Conservation (phyloP, 2,797 vertebrate genomes). For the Atherinosoma microstoma region DNA sequence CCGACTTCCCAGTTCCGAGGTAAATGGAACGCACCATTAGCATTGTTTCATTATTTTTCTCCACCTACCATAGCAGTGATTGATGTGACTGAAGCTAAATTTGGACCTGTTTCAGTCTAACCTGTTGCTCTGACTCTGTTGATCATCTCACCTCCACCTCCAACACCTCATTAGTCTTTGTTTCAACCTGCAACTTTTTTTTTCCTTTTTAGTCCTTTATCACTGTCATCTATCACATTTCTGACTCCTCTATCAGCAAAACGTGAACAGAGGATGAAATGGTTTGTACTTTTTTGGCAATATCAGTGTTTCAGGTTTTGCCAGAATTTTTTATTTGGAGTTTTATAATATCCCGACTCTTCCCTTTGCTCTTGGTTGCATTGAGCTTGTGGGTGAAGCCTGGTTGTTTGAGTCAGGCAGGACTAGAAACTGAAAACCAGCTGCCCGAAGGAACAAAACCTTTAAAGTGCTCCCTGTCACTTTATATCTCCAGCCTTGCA, state of each 20-base stretch:
- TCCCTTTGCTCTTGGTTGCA: neutral
- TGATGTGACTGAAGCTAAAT: too few species aligned
- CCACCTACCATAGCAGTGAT: too few species aligned
- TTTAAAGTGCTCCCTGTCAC: constrained; percentile 72
- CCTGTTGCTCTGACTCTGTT: constrained; percentile 60
- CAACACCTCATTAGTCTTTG: constrained; percentile 68
- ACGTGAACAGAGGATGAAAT: too few species aligned
- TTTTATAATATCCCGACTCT: neutral
- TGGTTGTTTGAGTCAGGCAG: constrained; percentile 38
- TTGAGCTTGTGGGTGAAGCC: constrained; percentile 22
- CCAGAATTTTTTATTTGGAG: neutral
- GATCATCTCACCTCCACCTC: constrained; percentile 64
- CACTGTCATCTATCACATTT: constrained; percentile 24
- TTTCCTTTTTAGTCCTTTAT: constrained; percentile 61
- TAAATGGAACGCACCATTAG: too few species aligned
- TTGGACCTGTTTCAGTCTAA: too few species aligned
- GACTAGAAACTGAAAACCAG: constrained; percentile 30
- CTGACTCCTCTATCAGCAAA: too few species aligned
- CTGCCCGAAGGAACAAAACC: constrained; percentile 55
- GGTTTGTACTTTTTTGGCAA: too few species aligned
- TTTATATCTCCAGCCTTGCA: constrained; percentile 63
- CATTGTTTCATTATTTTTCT: too few species aligned
- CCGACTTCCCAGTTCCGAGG: too few species aligned
- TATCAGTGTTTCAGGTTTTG: neutral
- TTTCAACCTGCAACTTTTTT: constrained; percentile 66